Conservation (phyloP, 2,113 vertebrate species). For the Cryptomyrus ogoouensis region DNA sequence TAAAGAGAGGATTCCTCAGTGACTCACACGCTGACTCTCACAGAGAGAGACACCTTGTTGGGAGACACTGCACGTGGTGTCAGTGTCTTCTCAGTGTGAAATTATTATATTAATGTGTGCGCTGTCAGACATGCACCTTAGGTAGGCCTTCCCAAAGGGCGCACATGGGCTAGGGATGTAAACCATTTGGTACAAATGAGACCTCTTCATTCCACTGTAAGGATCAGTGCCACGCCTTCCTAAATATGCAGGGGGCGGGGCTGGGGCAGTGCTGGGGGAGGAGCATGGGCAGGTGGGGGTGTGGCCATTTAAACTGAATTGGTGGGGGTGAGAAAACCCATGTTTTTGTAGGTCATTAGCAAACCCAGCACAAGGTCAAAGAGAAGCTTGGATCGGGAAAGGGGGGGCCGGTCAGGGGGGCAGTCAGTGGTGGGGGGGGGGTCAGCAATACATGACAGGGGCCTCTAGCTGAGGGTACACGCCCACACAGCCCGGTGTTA, state of each 20-base stretch:
- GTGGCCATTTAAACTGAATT: slow-evolving; percentile 76
- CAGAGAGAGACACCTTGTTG: not conserved
- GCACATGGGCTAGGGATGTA: not conserved
- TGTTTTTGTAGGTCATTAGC: slow-evolving; percentile 78
- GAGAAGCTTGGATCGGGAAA: not conserved
- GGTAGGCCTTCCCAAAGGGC: not conserved
- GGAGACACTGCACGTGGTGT: not conserved
- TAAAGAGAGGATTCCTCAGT: not conserved
- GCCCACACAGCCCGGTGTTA: not conserved
- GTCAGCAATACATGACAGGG: not conserved
- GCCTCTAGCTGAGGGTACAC: not conserved
- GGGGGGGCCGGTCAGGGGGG: slow-evolving; percentile 3
- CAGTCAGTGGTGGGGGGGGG: slow-evolving; percentile 39
- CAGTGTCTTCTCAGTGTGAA: not conserved
- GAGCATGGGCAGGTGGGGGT: slow-evolving; percentile 5
- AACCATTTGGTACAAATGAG: not conserved
- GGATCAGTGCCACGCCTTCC: not conserved
- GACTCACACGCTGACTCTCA: slow-evolving; percentile 27
- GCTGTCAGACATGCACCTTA: not conserved
- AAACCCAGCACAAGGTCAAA: slow-evolving; percentile 69
- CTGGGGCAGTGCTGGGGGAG: not conserved
- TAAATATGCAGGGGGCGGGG: not conserved
- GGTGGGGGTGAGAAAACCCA: slow-evolving; percentile 77
- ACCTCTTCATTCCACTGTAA: not conserved
- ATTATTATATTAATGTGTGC: not conserved